phyloP scores from a whole-genome alignment of 2,888 invertebrate genomes.

The Carcina quercana region DNA sequence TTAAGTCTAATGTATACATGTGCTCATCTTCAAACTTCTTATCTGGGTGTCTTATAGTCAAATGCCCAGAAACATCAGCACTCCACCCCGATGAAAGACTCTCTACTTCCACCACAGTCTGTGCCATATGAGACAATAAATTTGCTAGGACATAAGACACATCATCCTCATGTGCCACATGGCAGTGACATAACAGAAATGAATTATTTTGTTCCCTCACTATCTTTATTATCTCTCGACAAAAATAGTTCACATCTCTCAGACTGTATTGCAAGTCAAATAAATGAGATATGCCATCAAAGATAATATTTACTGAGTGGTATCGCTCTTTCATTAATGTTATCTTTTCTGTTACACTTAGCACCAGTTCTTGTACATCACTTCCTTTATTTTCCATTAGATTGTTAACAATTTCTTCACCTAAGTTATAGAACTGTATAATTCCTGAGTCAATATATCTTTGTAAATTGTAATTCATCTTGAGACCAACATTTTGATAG shows the following conservation, averaged over 20 bases:
- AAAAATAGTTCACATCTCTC: slow-evolving; percentile 64
- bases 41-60: slow-evolving; percentile 68
- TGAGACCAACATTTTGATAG: slow-evolving; percentile 83
- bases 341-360: slow-evolving; percentile 51
- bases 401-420: slow-evolving; percentile 32
- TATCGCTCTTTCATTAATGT: slow-evolving; percentile 39
- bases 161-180: slow-evolving; percentile 73
- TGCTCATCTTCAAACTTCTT: slow-evolving; percentile 46
- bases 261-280: slow-evolving; percentile 76
- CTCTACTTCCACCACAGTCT: slow-evolving; percentile 77
- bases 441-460: slow-evolving; percentile 49
- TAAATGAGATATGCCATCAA: slow-evolving; percentile 84
- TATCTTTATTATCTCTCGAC: slow-evolving; percentile 55
- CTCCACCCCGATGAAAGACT: slow-evolving; percentile 83
- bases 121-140: slow-evolving; percentile 76
- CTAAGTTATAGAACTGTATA: slow-evolving; percentile 43
- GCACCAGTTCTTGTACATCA: slow-evolving; percentile 50
- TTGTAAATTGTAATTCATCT: slow-evolving; percentile 81
- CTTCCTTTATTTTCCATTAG: slow-evolving; percentile 30
- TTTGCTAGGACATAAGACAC: slow-evolving; percentile 74
- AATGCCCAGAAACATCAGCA: slow-evolving; percentile 80
- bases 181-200: slow-evolving; percentile 71
- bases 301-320: slow-evolving; percentile 71
- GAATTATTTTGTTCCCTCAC: slow-evolving; percentile 38
- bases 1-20: slow-evolving; percentile 35